These are phyloP conservation scores for Cacoxenus indagator DNA, from an alignment of 2,888 invertebrate species.

Conservation along the genomic window DNA sequence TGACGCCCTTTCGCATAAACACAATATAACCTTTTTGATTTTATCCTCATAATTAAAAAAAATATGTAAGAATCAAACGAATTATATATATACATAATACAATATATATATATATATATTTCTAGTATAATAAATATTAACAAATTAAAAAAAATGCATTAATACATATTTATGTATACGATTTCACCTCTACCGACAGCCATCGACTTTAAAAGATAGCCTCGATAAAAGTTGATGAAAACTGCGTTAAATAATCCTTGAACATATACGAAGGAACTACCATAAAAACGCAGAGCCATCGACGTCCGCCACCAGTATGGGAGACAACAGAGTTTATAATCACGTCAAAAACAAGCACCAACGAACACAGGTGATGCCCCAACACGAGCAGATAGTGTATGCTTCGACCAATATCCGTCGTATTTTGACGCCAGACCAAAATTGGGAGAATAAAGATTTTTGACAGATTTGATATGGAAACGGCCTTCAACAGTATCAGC, in stretches of 20 bases:
- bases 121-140: conserved; percentile 1
- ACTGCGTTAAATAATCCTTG: conserved; percentile 58
- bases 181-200: too few relatives aligned
- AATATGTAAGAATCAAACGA: conserved; percentile 1
- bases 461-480: conserved; percentile 75
- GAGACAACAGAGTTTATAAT: conserved; percentile 31
- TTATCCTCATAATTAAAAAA: background rate
- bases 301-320: conserved; percentile 42
- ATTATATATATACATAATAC: background rate
- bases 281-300: conserved; percentile 46
- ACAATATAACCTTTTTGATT: background rate
- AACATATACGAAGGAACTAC: conserved; percentile 55
- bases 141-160: conserved; percentile 7
- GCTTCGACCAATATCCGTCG: conserved; percentile 66
- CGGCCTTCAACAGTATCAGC: conserved; percentile 72
- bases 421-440: conserved; percentile 75
- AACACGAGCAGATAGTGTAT: conserved; percentile 76
- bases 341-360: conserved; percentile 76
- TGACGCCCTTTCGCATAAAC: background rate
- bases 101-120: conserved; percentile 15
- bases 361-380: conserved; percentile 76
- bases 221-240: conserved; percentile 48
- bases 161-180: too few relatives aligned
- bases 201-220: conserved; percentile 26
- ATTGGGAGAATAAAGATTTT: conserved; percentile 76